phyloP scores from a whole-genome alignment of 1,140 invertebrate species.

The Drosophila micromelanica region DNA sequence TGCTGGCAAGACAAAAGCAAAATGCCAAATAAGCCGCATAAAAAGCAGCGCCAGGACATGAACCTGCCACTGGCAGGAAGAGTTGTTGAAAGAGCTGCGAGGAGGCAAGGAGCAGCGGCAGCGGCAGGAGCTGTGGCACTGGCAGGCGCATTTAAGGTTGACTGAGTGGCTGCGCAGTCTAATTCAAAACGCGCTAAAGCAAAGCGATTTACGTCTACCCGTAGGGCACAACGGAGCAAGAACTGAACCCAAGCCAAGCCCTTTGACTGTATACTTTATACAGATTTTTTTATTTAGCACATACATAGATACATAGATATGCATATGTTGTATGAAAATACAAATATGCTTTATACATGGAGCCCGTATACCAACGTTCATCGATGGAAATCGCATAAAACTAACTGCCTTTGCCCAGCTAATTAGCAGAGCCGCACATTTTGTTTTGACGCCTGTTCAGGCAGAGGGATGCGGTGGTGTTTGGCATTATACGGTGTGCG shows the following conservation, averaged over 20 bases:
- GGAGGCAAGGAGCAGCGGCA: not conserved
- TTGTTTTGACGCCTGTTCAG: not conserved
- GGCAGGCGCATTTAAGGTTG: not conserved
- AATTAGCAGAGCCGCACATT: conserved; percentile 57
- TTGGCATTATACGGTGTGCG: not conserved
- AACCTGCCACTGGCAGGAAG: conserved; percentile 16
- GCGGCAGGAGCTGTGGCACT: too few relatives aligned
- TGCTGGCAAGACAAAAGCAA: conserved; percentile 30
- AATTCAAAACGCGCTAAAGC: conserved; percentile 37
- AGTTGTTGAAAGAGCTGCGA: too few relatives aligned
- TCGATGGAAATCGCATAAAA: conserved; percentile 45
- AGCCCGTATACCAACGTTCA: not conserved
- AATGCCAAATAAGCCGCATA: conserved; percentile 47
- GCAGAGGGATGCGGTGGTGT: conserved; percentile 16
- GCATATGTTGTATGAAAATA: not conserved
- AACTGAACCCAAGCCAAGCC: not conserved
- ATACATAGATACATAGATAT: not conserved
- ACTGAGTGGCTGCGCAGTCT: conserved; percentile 10
- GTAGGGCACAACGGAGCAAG: conserved; percentile 4
- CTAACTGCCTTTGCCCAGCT: conserved; percentile 30
- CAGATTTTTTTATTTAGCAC: conserved; percentile 10
- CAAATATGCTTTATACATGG: not conserved
- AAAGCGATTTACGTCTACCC: conserved; percentile 31
- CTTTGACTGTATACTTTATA: conserved; percentile 13
- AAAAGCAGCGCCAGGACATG: conserved; percentile 36